A percentile compares a stretch with the other conserved stretches of the same genome.
These are phyloP conservation scores for Arctopsyche grandis DNA, from an alignment of 1,140 invertebrate species.

Conservation along the genomic window DNA sequence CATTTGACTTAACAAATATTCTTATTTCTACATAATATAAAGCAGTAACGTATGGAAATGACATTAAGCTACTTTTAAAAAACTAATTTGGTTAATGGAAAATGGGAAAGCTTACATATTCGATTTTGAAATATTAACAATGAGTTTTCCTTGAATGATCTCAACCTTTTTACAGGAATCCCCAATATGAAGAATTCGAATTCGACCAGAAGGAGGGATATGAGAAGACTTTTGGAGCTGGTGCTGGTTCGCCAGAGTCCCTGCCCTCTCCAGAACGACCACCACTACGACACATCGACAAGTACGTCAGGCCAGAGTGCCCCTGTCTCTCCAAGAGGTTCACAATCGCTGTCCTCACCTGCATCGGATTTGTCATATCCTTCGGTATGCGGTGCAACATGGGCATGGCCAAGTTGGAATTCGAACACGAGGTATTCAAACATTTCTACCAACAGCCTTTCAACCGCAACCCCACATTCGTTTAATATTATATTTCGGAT, in stretches of 20 bases:
- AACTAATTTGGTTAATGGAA: too few species aligned
- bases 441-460: slow-evolving; percentile 8
- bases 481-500: slow-evolving; percentile 5
- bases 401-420: slow-evolving; percentile 91
- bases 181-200: slow-evolving; percentile 66
- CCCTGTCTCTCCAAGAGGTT: slow-evolving; percentile 89
- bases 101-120: too few species aligned
- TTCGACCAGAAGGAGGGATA: slow-evolving; percentile 65
- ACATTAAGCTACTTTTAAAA: too few species aligned
- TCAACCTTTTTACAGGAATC: slow-evolving; percentile 57
- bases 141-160: too few species aligned
- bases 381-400: slow-evolving; percentile 97
- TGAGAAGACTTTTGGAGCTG: slow-evolving; percentile 66
- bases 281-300: slow-evolving; percentile 86
- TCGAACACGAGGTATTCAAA: slow-evolving; percentile 66
- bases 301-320: slow-evolving; percentile 87
- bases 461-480: neutral
- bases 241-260: slow-evolving; percentile 71
- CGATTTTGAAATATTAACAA: too few species aligned
- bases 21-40: too few species aligned
- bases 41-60: too few species aligned
- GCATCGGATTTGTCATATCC: slow-evolving; percentile 91
- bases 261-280: slow-evolving; percentile 80
- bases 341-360: slow-evolving; percentile 86
- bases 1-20: too few species aligned